Evolutionary conservation across 2,113 vertebrate genomes (phyloP), one percentile per base, ranked within the genome.

Genomic region (Noctilio leporinus): DNA sequence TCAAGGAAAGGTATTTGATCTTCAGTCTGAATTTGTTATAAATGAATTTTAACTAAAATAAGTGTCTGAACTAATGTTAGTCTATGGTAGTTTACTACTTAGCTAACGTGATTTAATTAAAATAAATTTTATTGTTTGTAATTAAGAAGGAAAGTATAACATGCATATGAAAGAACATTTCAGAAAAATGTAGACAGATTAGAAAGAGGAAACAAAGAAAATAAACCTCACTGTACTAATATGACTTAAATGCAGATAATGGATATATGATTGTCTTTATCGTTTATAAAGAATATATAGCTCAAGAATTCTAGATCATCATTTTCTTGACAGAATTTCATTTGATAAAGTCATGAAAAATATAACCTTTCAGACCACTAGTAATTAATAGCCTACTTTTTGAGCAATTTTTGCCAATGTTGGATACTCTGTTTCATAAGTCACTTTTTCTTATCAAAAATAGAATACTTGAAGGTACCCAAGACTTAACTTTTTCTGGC

Each of bases 181-280:
- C n/a, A n/a, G 75, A 53, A 40, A 62, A 91, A 55, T 91, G 9
- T n/a, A 91, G 65, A 80, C 87, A 43, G 82, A 51, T 30, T 72
- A 96, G 82, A 83, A 67, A 73, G 17, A 70, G 67, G 64, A 94
- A 80, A 92, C 45, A 89, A 80, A 92, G 51, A 89, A 65, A 77
- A 65, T 45, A 78, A 76, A 67, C 10, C 57, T 91, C 33, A 84
- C 17, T 2, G 0, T 91, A 67, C 33, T 78, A 40, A 7, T 1
- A 15, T 45, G 69, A 33, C 69, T 11, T 45, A 49, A 73, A 70
- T n/a, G 20, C 20, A 40, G 45, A 83, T 38, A 30, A 19, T 72
- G 5, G 0, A 0, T 64, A 2, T 64, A 16, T 87, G 5, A n/a
- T 53, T 7, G 24, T 77, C 19, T 12, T 0, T 78, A 16, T 77